Conservation (phyloP, 2,888 invertebrate species). For the Clusia tigrina region DNA sequence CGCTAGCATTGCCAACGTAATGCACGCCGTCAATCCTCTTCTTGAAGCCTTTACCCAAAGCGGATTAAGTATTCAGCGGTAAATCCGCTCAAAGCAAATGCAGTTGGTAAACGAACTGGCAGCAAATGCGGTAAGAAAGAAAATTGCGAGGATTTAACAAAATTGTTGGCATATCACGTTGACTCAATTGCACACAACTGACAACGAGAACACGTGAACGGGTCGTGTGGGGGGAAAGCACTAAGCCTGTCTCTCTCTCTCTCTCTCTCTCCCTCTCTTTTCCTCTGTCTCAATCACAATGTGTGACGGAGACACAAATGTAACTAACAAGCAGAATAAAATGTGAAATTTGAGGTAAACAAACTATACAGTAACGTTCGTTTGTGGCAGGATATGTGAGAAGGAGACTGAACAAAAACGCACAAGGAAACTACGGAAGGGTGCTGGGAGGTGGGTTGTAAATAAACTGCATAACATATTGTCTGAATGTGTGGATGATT, state of each 20-base stretch:
- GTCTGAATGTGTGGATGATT: too few species aligned
- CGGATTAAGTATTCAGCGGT: constrained; percentile 16
- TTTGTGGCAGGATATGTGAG: not conserved
- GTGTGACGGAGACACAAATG: not conserved
- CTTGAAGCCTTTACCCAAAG: constrained; percentile 19
- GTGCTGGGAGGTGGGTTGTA: too few species aligned
- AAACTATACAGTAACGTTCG: constrained; percentile 34
- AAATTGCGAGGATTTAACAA: constrained; percentile 22
- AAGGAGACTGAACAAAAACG: not conserved
- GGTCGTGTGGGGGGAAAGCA: too few species aligned
- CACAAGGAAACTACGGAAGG: too few species aligned
- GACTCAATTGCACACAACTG: not conserved
- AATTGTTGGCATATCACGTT: constrained; percentile 23
- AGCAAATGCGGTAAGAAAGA: constrained; percentile 12
- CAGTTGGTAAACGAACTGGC: too few species aligned
- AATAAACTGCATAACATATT: too few species aligned
- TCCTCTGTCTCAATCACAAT: constrained; percentile 10
- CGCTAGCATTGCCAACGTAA: too few species aligned
- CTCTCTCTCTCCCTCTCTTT: too few species aligned
- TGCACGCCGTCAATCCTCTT: constrained; percentile 5
- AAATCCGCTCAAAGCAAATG: constrained; percentile 1
- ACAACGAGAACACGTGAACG: too few species aligned
- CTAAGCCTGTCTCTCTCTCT: too few species aligned
- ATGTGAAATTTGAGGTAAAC: constrained; percentile 37
- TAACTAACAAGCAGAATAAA: constrained; percentile 14